A percentile compares a stretch with the other conserved stretches of the same genome.
These are phyloP conservation scores for Eumerus sabulonum DNA, from an alignment of 2,888 invertebrate genomes.

Conservation along the genomic window DNA sequence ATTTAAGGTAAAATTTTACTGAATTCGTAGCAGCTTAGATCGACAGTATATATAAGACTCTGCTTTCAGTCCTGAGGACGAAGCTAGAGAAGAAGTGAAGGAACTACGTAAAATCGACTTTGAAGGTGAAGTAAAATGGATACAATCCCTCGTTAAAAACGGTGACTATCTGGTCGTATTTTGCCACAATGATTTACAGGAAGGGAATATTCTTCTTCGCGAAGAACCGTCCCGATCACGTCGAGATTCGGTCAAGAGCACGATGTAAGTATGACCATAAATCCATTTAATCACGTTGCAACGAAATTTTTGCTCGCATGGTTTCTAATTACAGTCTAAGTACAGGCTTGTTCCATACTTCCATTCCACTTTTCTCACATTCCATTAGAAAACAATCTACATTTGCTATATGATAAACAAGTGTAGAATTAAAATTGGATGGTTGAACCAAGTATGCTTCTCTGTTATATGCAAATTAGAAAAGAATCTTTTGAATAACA, in stretches of 20 bases:
- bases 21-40: neutral
- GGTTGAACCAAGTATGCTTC: constrained; percentile 45
- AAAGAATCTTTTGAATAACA: constrained; percentile 8
- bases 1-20: constrained; percentile 70
- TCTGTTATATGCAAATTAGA: constrained; percentile 20
- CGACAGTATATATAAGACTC: too few species aligned
- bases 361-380: constrained; percentile 45
- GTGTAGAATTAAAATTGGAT: constrained; percentile 44
- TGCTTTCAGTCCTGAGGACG: constrained; percentile 29
- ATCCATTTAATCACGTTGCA: constrained; percentile 14
- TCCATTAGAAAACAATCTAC: constrained; percentile 43
- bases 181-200: constrained; percentile 97
- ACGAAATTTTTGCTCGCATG: constrained; percentile 59
- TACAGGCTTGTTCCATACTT: constrained; percentile 45
- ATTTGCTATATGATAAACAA: constrained; percentile 31
- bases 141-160: constrained; percentile 82
- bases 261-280: constrained; percentile 67
- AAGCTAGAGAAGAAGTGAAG: constrained; percentile 31
- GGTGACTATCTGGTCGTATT: constrained; percentile 91
- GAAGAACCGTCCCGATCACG: constrained; percentile 74
- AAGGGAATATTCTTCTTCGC: constrained; percentile 84
- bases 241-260: constrained; percentile 71
- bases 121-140: constrained; percentile 85
- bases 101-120: constrained; percentile 80
- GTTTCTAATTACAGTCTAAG: constrained; percentile 56